A percentile compares a stretch with the other conserved stretches of the same genome.
phyloP scores from a whole-genome alignment of 2,797 vertebrate genomes.

The Oreonectes daqikongensis region DNA sequence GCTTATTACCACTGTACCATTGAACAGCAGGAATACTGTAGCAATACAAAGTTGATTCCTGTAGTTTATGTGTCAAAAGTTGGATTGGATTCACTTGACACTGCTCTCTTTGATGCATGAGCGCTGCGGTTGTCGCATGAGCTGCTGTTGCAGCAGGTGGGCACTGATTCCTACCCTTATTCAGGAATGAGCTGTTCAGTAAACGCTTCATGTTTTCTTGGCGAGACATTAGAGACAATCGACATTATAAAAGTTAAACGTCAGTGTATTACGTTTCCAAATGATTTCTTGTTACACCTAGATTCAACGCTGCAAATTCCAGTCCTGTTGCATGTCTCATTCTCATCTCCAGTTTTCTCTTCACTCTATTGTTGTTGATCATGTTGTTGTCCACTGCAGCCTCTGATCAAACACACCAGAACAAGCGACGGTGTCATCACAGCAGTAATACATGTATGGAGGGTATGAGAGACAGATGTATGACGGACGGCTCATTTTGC shows the following conservation, averaged over 20 bases:
- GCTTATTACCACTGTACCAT: slow-evolving; percentile 42
- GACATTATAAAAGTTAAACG: background rate
- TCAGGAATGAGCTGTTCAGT: background rate
- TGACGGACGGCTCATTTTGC: background rate
- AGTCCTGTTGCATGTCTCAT: background rate
- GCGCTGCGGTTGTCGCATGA: background rate
- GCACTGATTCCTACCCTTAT: background rate
- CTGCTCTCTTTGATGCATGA: background rate
- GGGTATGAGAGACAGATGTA: no score
- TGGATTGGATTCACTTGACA: background rate
- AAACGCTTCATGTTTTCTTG: background rate
- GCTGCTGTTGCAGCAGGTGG: background rate
- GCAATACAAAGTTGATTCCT: background rate
- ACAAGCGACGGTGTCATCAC: background rate
- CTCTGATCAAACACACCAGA: background rate
- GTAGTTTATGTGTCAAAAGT: background rate
- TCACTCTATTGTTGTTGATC: background rate
- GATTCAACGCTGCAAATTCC: background rate
- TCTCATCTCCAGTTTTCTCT: background rate
- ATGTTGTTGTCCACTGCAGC: background rate
- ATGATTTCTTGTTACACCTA: background rate
- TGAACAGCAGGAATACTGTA: background rate
- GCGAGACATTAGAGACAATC: background rate
- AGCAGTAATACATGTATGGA: background rate
- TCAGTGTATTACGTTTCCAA: slow-evolving; percentile 39